Evolutionary conservation across 2,113 vertebrate genomes (phyloP).

Genomic region (Poecile atricapillus): DNA sequence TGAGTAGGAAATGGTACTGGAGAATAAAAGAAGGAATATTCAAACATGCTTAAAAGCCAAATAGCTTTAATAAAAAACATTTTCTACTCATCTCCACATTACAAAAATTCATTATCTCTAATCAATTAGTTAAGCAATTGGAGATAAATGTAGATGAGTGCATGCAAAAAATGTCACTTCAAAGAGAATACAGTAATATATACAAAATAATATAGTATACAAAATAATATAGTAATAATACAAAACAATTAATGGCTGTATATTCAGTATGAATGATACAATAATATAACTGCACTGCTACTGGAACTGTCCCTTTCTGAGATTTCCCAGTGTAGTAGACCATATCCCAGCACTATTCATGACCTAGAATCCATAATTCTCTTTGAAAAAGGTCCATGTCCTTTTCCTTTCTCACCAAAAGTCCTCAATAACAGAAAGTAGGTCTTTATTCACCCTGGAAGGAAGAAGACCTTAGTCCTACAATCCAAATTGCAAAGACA

Average conservation of each 20-base stretch:
- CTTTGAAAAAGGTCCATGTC: background rate
- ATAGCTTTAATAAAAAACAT: background rate
- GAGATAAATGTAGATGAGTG: background rate
- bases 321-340: fast-evolving
- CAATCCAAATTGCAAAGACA: background rate
- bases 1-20: constrained; percentile 81
- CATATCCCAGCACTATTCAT: background rate
- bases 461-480: background rate
- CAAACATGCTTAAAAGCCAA: background rate
- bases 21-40: background rate
- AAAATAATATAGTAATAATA: too few species aligned
- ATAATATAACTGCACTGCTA: background rate
- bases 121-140: background rate
- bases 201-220: too few species aligned
- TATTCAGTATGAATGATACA: background rate
- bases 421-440: background rate
- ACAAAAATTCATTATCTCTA: background rate
- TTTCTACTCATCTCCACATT: background rate
- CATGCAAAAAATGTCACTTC: background rate
- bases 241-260: background rate
- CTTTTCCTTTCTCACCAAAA: background rate
- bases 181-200: background rate
- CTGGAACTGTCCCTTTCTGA: background rate
- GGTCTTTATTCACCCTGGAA: background rate
- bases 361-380: background rate